Evolutionary conservation across 2,888 invertebrate species (phyloP), one percentile per base, ranked within the genome.

Genomic region (Lottia gigantea): DNA sequence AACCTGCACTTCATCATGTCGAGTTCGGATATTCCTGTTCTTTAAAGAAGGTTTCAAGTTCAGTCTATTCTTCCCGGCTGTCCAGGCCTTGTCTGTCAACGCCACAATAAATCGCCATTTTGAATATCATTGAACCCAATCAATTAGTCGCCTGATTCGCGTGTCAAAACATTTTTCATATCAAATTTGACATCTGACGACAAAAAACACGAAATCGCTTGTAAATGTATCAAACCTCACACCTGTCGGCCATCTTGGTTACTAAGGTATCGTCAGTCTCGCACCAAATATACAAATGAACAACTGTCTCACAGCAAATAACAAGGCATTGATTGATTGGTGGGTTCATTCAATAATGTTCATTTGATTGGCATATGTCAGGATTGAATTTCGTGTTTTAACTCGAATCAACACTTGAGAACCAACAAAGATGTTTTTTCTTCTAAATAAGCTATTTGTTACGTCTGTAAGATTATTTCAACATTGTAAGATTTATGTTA

Each of bases 111-210:
- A 19, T 23, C 19, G 23, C 23, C 19, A 23, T 23, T 8, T 23
- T 14, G 14, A 4, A 12, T 23, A 19, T 23, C 19, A 55, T 55
- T 55, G 55, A 55, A 23, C 55, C 12, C 12, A 55, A 55, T 55
- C 55, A 55, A 55, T 55, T 55, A 55, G 55, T 55, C 55, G 23
- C 19, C 19, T 23, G 23, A 55, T 19, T 23, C 55, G 55, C 55
- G 55, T 55, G 55, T 55, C 55, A 55, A 55, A 55, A 55, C 55
- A 55, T 55, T 55, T 55, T 55, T 23, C 55, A 55, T 55, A 55
- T 55, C 55, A 55, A 14, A 55, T 55, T 23, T 55, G 55, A 55
- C 55, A 55, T 19, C 14, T 55, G 55, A 55, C 55, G 55, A 55
- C n/a, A n/a, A 55, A 55, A 55, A 55, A 23, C 23, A 55, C 12